A percentile compares a stretch with the other conserved stretches of the same genome.
These are phyloP conservation scores for Rotaria magnacalcarata DNA, from an alignment of 2,888 invertebrate genomes.

Conservation along the genomic window DNA sequence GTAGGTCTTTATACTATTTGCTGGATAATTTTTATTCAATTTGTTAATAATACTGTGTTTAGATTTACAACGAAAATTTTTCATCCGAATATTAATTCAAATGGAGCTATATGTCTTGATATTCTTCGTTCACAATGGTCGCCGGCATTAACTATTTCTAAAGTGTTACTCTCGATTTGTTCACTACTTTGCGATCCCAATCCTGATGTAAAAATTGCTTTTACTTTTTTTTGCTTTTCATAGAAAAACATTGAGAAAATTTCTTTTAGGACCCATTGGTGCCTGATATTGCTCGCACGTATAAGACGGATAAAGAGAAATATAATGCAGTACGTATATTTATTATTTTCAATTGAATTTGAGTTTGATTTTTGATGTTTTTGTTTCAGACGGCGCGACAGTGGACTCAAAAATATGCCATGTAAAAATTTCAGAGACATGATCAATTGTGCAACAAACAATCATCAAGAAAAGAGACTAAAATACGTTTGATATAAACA, in stretches of 20 bases:
- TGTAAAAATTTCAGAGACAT: constrained; percentile 15
- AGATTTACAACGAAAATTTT: constrained; percentile 37
- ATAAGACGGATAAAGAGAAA: background rate
- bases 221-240: too few relatives aligned
- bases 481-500: background rate
- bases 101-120: constrained; percentile 35
- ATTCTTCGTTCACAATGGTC: constrained; percentile 33
- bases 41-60: background rate
- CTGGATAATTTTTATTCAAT: background rate
- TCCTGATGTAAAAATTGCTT: background rate
- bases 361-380: too few relatives aligned
- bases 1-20: constrained; percentile 55
- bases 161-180: constrained; percentile 35
- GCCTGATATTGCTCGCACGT: constrained; percentile 25
- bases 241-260: too few relatives aligned
- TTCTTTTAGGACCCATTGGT: background rate
- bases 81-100: constrained; percentile 36
- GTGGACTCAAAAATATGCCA: constrained; percentile 35
- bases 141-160: constrained; percentile 24
- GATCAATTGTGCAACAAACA: constrained; percentile 17
- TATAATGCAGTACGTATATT: background rate
- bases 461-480: background rate
- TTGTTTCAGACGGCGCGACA: background rate
- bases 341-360: too few relatives aligned
- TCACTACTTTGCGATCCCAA: constrained; percentile 30